Conservation (phyloP, 2,113 vertebrate genomes). For the Oryzias celebensis region DNA sequence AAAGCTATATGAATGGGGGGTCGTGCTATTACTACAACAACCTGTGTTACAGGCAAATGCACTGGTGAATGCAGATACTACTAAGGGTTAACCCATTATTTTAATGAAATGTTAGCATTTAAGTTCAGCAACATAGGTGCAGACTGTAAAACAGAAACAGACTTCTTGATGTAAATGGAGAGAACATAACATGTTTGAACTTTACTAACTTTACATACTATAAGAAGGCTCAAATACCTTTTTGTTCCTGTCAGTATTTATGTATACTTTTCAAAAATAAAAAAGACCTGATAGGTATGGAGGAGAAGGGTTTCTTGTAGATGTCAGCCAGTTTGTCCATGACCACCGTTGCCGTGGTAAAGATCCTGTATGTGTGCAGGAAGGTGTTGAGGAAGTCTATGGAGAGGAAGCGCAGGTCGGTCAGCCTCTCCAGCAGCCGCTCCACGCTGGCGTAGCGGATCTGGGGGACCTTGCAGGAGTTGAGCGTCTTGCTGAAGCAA, state of each 20-base stretch:
- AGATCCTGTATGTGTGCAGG: slow-evolving; percentile 97
- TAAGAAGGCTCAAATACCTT: slow-evolving; percentile 1
- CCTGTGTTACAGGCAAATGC: too few relatives aligned
- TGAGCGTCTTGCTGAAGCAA: slow-evolving; percentile 99
- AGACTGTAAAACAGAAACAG: too few relatives aligned
- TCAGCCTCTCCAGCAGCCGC: slow-evolving; percentile 92
- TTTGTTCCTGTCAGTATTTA: not conserved
- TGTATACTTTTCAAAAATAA: slow-evolving; percentile 16
- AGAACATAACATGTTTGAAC: too few relatives aligned
- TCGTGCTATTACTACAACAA: too few relatives aligned
- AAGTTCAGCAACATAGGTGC: too few relatives aligned
- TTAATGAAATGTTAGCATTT: too few relatives aligned
- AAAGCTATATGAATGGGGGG: too few relatives aligned
- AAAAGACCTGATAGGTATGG: slow-evolving; percentile 90
- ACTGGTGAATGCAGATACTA: too few relatives aligned
- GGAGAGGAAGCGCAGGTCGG: slow-evolving; percentile 95
- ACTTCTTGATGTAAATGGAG: too few relatives aligned
- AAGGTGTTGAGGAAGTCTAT: slow-evolving; percentile 99
- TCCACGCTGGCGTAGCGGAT: slow-evolving; percentile 97
- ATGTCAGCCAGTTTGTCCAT: slow-evolving; percentile 95
- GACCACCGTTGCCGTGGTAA: slow-evolving; percentile 89
- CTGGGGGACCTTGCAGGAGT: slow-evolving; percentile 99
- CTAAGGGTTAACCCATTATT: too few relatives aligned
- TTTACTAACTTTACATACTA: too few relatives aligned
- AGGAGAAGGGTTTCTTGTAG: slow-evolving; percentile 95